phyloP scores from a whole-genome alignment of 1,140 invertebrate species.

The Drosophila melanogaster region Release_6_plus_ISO1_MT NT_033777.3:9139501-9140000 shows the following conservation, averaged over 20 bases:
- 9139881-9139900: slow-evolving; percentile 19
- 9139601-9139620: not conserved
- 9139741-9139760: slow-evolving; percentile 70
- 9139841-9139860: slow-evolving; percentile 49
- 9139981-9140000: slow-evolving; percentile 4
- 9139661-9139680: not conserved
- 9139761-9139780: slow-evolving; percentile 61
- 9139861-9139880: slow-evolving; percentile 58
- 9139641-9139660: not conserved
- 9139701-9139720: slow-evolving; percentile 14
- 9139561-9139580: not conserved
- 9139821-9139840: slow-evolving; percentile 18
- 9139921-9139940: slow-evolving; percentile 37
- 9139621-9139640: not conserved
- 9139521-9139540: slow-evolving; percentile 4
- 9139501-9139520: too few species aligned
- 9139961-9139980: slow-evolving; percentile 4
- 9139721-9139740: slow-evolving; percentile 72
- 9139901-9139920: slow-evolving; percentile 45
- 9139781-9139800: slow-evolving; percentile 31
- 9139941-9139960: slow-evolving; percentile 32
- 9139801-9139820: slow-evolving; percentile 15
- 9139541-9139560: not conserved
- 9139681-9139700: too few species aligned
- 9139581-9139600: not conserved